phyloP scores from a whole-genome alignment of 2,797 vertebrate species.

The Ctenopoma kingsleyae region DNA sequence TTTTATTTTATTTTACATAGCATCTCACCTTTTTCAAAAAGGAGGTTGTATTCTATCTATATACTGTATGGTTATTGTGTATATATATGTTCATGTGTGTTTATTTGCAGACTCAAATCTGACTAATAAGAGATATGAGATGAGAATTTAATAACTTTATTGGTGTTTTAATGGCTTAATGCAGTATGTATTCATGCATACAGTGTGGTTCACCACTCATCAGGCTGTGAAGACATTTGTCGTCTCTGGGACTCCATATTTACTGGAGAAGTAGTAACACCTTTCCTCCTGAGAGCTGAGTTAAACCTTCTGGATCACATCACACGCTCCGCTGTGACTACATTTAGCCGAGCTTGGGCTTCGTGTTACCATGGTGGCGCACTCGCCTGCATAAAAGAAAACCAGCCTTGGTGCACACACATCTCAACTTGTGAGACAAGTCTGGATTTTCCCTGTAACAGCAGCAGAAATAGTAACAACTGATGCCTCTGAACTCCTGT shows the following conservation, averaged over 20 bases:
- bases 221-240: neutral
- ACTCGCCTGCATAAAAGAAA: constrained; percentile 36
- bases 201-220: neutral
- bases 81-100: too few relatives aligned
- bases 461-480: neutral
- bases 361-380: constrained; percentile 52
- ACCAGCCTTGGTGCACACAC: neutral
- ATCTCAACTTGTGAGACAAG: neutral
- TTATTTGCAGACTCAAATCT: too few relatives aligned
- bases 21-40: too few relatives aligned
- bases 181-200: neutral
- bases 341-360: neutral
- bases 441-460: neutral
- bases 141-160: too few relatives aligned
- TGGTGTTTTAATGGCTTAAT: too few relatives aligned
- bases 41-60: too few relatives aligned
- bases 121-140: too few relatives aligned
- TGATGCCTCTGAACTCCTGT: constrained; percentile 53
- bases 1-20: too few relatives aligned
- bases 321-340: neutral
- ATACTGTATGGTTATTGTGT: too few relatives aligned
- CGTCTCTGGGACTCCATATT: neutral
- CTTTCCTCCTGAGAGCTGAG: neutral
- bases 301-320: neutral
- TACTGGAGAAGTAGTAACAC: neutral